These are phyloP conservation scores for Micrasema longulum DNA, from an alignment of 1,140 invertebrate species.

Conservation along the genomic window DNA sequence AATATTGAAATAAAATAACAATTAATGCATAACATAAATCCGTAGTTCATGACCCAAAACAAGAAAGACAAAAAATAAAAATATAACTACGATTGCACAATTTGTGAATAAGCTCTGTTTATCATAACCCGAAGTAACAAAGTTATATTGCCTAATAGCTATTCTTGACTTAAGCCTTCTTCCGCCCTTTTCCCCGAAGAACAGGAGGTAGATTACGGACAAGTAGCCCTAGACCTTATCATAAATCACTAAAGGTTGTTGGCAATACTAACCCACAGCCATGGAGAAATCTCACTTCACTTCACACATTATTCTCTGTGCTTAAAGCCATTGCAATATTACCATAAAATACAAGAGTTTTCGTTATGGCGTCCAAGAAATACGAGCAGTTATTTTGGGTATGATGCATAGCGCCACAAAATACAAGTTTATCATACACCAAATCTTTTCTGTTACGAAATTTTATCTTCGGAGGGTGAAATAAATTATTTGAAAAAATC, in stretches of 20 bases:
- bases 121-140: background rate
- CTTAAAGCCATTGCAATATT: slow-evolving; percentile 13
- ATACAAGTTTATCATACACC: no score
- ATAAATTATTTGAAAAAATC: no score
- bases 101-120: no score
- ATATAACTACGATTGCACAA: no score
- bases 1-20: no score
- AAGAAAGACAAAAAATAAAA: no score
- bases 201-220: slow-evolving; percentile 23
- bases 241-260: slow-evolving; percentile 28
- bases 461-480: no score
- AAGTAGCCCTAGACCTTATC: slow-evolving; percentile 12
- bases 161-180: slow-evolving; percentile 14
- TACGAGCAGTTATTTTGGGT: slow-evolving; percentile 11
- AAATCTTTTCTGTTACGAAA: no score
- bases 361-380: slow-evolving; percentile 12
- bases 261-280: slow-evolving; percentile 10
- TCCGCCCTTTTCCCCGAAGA: slow-evolving; percentile 14
- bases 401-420: slow-evolving; percentile 3
- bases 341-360: slow-evolving; percentile 37
- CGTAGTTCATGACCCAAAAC: no score
- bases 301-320: slow-evolving; percentile 25
- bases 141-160: slow-evolving; percentile 12
- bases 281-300: slow-evolving; percentile 2
- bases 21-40: no score